Evolutionary conservation across 2,888 invertebrate species (phyloP).

Genomic region (Standfussiana lucernea): DNA sequence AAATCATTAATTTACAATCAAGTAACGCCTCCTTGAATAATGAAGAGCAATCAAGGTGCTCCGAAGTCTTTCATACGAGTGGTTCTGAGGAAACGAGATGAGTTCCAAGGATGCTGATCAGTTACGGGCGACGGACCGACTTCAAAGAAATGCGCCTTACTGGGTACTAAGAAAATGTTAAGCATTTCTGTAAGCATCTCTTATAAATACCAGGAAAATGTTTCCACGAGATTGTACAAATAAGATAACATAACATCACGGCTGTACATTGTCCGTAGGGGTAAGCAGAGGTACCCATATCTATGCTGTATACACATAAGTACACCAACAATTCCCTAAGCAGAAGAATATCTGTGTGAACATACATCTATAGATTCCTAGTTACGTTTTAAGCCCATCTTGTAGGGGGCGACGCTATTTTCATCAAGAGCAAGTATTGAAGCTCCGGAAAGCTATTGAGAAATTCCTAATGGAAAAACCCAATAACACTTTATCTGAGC

Average conservation of each 20-base stretch:
- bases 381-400: background rate
- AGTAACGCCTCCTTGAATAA: conserved; percentile 8
- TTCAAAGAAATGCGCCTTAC: conserved; percentile 35
- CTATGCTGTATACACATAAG: too few species aligned
- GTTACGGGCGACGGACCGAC: conserved; percentile 1
- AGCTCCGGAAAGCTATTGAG: background rate
- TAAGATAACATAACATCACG: background rate
- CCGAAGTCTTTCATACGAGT: conserved; percentile 7
- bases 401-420: background rate
- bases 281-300: background rate
- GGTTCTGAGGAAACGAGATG: conserved; percentile 8
- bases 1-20: conserved; percentile 1
- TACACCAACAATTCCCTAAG: background rate
- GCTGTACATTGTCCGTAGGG: too few species aligned
- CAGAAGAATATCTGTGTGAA: too few species aligned
- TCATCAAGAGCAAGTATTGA: background rate
- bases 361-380: too few species aligned
- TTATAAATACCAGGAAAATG: background rate
- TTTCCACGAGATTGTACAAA: conserved; percentile 2
- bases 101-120: conserved; percentile 16
- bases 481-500: background rate
- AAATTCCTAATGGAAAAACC: background rate
- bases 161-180: conserved; percentile 8
- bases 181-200: conserved; percentile 21
- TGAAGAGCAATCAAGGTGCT: conserved; percentile 28